These are phyloP conservation scores for Antigone vipio DNA, from an alignment of 2,113 vertebrate genomes.

Conservation along the genomic window DNA sequence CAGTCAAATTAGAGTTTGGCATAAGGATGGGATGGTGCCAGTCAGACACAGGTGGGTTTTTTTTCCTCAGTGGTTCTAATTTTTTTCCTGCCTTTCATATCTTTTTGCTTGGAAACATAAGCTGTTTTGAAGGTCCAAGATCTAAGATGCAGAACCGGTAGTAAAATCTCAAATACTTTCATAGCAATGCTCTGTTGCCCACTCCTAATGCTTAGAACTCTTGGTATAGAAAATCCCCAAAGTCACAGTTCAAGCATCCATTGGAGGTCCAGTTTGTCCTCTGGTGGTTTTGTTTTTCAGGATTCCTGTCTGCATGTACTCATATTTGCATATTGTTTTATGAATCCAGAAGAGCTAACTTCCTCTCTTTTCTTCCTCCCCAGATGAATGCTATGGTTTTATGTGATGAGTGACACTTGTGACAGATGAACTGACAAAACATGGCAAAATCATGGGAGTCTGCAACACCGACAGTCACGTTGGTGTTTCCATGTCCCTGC, in stretches of 20 bases:
- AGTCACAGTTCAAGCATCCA: background rate
- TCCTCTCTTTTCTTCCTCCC: background rate
- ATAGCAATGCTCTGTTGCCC: background rate
- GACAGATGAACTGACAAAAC: constrained; percentile 36
- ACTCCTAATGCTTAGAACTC: background rate
- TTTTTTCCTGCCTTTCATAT: background rate
- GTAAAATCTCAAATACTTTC: background rate
- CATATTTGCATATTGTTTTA: background rate
- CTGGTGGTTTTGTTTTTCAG: background rate
- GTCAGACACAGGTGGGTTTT: background rate
- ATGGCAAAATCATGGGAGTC: background rate
- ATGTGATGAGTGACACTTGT: background rate
- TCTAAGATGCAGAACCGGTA: background rate
- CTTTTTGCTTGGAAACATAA: background rate
- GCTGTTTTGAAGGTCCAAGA: background rate
- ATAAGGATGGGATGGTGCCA: background rate
- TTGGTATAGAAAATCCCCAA: background rate
- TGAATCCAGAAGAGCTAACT: background rate
- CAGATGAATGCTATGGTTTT: background rate
- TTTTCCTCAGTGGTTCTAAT: background rate
- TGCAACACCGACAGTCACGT: background rate
- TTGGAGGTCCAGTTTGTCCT: background rate
- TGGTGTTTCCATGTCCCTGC: background rate
- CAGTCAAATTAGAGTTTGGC: background rate
- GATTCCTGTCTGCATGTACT: background rate